Evolutionary conservation across 2,888 invertebrate genomes (phyloP).

Genomic region (Stenichneumon culpator): DNA sequence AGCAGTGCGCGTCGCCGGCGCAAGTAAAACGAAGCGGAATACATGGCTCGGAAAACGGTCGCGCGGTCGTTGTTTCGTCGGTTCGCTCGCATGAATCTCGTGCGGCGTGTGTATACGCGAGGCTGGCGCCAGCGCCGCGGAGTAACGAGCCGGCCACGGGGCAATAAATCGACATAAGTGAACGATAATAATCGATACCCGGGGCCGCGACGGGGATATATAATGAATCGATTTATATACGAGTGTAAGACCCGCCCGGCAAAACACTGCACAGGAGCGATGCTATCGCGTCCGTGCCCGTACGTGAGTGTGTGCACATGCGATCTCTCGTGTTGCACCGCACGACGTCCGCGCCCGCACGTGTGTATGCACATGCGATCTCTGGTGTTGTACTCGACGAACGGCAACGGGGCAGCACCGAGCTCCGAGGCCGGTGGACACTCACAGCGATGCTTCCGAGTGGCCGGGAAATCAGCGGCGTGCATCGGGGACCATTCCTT

Average conservation of each 20-base stretch:
- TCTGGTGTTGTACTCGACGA: slow-evolving; percentile 30
- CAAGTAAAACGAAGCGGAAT: not conserved
- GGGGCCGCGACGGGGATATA: slow-evolving; percentile 65
- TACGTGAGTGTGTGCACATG: slow-evolving; percentile 44
- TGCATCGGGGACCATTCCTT: slow-evolving; percentile 58
- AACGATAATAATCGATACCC: slow-evolving; percentile 77
- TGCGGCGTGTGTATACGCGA: slow-evolving; percentile 21
- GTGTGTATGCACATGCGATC: slow-evolving; percentile 21
- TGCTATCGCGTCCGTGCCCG: slow-evolving; percentile 58
- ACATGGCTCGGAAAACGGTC: not conserved
- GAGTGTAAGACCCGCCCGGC: slow-evolving; percentile 54
- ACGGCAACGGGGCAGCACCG: slow-evolving; percentile 17
- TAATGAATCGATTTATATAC: slow-evolving; percentile 78
- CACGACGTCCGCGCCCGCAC: slow-evolving; percentile 38
- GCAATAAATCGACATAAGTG: slow-evolving; percentile 76
- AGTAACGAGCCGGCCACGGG: slow-evolving; percentile 70
- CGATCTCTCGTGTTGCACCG: no score
- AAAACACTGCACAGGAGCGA: slow-evolving; percentile 38
- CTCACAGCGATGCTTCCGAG: slow-evolving; percentile 55
- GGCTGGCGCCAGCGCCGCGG: slow-evolving; percentile 73
- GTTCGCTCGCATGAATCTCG: not conserved
- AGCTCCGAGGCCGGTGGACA: slow-evolving; percentile 53
- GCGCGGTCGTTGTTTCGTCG: not conserved
- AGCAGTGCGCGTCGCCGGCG: not conserved
- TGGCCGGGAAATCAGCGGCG: slow-evolving; percentile 55